Base-by-base conservation (phyloP, 2,888 invertebrate genomes). In the Spilosoma lubricipeda region DNA sequence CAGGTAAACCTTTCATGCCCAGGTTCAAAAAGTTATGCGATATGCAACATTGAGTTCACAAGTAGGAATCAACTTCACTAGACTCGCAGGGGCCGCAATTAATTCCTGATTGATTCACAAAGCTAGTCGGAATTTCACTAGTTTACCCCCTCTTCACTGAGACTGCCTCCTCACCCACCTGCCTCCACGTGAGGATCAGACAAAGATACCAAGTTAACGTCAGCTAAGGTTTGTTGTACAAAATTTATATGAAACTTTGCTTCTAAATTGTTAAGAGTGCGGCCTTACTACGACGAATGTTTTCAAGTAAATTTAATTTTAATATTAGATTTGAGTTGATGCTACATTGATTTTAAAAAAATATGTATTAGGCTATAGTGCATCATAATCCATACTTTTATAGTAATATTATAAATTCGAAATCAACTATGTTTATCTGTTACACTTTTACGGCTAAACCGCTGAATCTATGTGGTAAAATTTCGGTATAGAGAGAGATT, bases 201-300 rank as follows among this genome's bases (percentile, higher is more conserved):
- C 94, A 92, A 93, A 94, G 94, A 94, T 94, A 92, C 93, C 87
- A 92, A 94, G 93, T 94, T 93, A 92, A 93, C 93, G 92, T 93
- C 91, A 93, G 91, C 90, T 91, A 90, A 91, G 92, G 91, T 92
- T 93, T 92, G 91, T 92, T 94, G 91, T 93, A 91, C 93, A 92
- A 93, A 93, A 94, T 94, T 91, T 93, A 94, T 94, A 93, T 92
- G 89, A 93, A 94, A 94, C 92, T 94, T 94, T 91, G 90, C 90
- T 89, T 87, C 82, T 80, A 83, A 90, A 88, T 86, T 87, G 85
- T 76, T 69, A 77, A 82, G 79, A 63, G 85, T 87, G 79, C 90
- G 82, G 89, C 15, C 72, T 90, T 42, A 33, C 27, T 86, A 79
- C 39, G 85, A 39, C 79, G 88, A 91, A 87, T 81, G 67, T 77